Conservation (phyloP, 2,113 vertebrate species). For the Silurus asotus region DNA sequence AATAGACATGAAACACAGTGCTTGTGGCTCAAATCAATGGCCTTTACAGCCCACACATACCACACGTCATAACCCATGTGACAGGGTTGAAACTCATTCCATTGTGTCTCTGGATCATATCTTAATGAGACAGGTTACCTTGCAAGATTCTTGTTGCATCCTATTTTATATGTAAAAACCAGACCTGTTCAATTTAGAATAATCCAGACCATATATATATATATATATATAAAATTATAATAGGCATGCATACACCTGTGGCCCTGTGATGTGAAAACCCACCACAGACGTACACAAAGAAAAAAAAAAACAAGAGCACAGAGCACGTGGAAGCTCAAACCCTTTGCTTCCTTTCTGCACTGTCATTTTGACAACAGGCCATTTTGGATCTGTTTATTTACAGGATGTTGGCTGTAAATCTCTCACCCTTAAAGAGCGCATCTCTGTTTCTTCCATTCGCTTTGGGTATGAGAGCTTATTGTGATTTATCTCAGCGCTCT, state of each 20-base stretch:
- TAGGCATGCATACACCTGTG: slow-evolving; percentile 35
- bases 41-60: slow-evolving; percentile 30
- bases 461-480: slow-evolving; percentile 39
- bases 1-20: slow-evolving; percentile 33
- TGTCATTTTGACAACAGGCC: slow-evolving; percentile 40
- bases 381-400: slow-evolving; percentile 40
- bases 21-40: slow-evolving; percentile 26
- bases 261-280: neutral
- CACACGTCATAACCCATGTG: slow-evolving; percentile 13
- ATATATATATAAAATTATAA: slow-evolving; percentile 33
- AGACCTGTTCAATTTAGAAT: slow-evolving; percentile 36
- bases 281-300: neutral
- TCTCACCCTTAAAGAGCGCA: slow-evolving; percentile 25
- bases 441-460: slow-evolving; percentile 29
- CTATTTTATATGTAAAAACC: slow-evolving; percentile 34
- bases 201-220: slow-evolving; percentile 14
- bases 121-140: neutral
- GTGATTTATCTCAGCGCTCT: slow-evolving; percentile 28
- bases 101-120: slow-evolving; percentile 5
- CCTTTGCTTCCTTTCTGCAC: slow-evolving; percentile 10
- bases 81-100: slow-evolving; percentile 14
- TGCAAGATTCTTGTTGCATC: neutral
- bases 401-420: slow-evolving; percentile 32
- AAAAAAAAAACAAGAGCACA: neutral
- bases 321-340: neutral